Evolutionary conservation across 2,888 invertebrate genomes (phyloP), one percentile per base, ranked within the genome.

Genomic region (Onthophagus sagittarius): DNA sequence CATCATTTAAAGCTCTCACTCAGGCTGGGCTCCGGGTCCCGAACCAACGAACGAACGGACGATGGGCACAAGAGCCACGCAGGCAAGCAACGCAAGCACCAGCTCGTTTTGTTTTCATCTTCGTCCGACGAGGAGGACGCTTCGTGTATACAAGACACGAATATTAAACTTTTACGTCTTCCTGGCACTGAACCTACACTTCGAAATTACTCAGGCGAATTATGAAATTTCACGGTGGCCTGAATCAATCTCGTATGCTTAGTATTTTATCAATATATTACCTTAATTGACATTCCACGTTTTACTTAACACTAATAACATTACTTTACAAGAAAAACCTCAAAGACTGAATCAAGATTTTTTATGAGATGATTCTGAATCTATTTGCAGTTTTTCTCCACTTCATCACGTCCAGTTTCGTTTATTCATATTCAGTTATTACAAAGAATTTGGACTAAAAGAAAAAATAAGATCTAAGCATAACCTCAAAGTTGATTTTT

Each of bases 1-100:
- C 85, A 84, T 84, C 83, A 82, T 82, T 82, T 77, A 80, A 78
- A 77, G 77, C 72, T 72, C 70, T 73, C 64, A 63, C 71, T 39
- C 70, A 70, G 39, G 39, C 23, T 53, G 9, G 39, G 39, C 73
- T 69, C 69, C 39, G 73, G n/a, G 15, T 23, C 67, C 7, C 23
- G 23, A 23, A 23, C 23, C 23, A 23, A 23, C 23, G 23, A 23
- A 23, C 23, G 67, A 15, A n/a, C 65, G 15, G 33, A 23, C 13
- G 23, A 23, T 23, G 67, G n/a, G 7, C 67, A n/a, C 32, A 31
- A 15, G 32, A 11, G 31, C n/a, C 67, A n/a, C n/a, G 67, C 23
- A 31, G 67, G 67, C 67, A 23, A 6, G 67, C 32, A 31, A 32
- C 70, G 39, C 32, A 70, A 69, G 69, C 65, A 65, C 23, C 9